Evolutionary conservation across 1,140 invertebrate species (phyloP), one percentile per base, ranked within the genome.

Genomic region (Caenorhabditis latens): DNA sequence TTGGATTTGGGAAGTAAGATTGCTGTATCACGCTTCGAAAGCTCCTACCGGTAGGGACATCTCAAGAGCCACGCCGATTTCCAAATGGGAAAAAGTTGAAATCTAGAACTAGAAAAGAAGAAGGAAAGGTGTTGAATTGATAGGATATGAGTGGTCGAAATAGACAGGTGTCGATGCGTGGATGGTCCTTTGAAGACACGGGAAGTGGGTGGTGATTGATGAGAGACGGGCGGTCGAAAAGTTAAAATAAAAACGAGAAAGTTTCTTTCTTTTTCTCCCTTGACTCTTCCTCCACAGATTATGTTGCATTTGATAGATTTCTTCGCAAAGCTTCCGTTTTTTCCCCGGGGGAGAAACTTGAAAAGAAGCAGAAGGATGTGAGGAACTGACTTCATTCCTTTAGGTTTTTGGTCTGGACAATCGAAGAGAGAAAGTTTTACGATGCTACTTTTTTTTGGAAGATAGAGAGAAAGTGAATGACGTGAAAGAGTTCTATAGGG

Each of bases 271-370:
- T 58, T n/a, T 53, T 53, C 16, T 16, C 50, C 13, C 16, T 53
- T 19, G n/a, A 21, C n/a, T 19, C 24, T 19, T 79, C 71, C 71
- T 40, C 14, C 71, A 24, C 71, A 79, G 71, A 79, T 79, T 79
- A 79, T 79, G 71, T 79, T 79, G 71, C 71, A 79, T 79, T 79
- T 79, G 71, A 79, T 79, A 79, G 71, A 79, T 79, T 79, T 46
- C 71, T 79, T 46, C n/a, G 2, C 21, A 6, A n/a, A 13, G 21
- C 32, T 32, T 32, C 32, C 32, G 32, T n/a, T 13, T 50, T 43
- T 4, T 46, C 53, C 71, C 71, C 71, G 40, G n/a, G 71, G 71
- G 71, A 24, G 53, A 53, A 50, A 50, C 5, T 6, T 9, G 43
- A 79, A n/a, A 50, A 24, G 71, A 79, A 48, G 46, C 32, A 53